Evolutionary conservation across 30 jellyfish, hydroid and myxozoan species (phyloP), one percentile per base, ranked within the genome.

Genomic region (Pseudorhiza aurosa): DNA sequence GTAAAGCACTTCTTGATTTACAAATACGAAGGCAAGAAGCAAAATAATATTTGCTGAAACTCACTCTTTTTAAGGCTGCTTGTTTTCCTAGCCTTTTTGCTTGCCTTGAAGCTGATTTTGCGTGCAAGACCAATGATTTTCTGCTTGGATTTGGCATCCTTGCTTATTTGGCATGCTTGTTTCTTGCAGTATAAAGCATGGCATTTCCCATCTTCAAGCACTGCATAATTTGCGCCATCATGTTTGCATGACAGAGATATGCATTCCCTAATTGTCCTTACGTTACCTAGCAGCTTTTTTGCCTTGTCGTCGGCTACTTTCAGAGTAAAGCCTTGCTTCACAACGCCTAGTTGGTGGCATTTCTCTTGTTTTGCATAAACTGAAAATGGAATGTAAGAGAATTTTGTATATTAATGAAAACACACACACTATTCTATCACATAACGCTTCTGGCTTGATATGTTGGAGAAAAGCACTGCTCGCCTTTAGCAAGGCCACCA

Each of bases 181-280:
- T 80, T 80, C 58, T 65, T 80, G 84, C 91, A 80, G 29, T 25
- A 71, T 0, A 80, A 70, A 12, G 91, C 91, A 37, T 64, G 70
- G 68, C 91, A 80, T 28, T 65, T 65, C 29, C 84, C 84, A 29
- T 24, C 46, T 35, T 80, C 91, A 17, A 33, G 72, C 30, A 80
- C 77, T 17, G 84, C 91, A 56, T 80, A 80, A 65, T 80, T 65
- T 64, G 84, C 91, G 15, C 39, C 77, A 37, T 29, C 60, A 15
- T 4, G 18, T 19, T 80, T 80, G 69, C 91, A 80, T 0, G 84
- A 58, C 72, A 80, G 69, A 8, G 58, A 63, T 12, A 80, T 80
- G 56, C 91, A 80, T 30, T 80, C 91, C 12, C 35, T 58, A 3
- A 80, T 19, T 8, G 84, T 22, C 33, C 36, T 65, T 8, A 77